Conservation (phyloP, 2,113 vertebrate genomes). For the Eptesicus fuscus region DNA sequence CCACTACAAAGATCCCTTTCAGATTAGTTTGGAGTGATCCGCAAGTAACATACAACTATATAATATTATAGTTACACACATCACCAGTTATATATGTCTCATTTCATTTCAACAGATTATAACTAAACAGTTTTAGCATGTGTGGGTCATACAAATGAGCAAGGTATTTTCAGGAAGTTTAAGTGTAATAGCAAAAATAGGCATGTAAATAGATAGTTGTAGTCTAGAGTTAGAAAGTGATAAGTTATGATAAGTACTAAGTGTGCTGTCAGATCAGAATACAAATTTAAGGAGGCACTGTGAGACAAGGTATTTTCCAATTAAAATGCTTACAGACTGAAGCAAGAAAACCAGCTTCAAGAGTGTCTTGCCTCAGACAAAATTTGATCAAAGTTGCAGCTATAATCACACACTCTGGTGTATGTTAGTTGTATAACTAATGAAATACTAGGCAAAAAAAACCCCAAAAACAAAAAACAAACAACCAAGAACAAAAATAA, state of each 20-base stretch:
- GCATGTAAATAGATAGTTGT: background rate
- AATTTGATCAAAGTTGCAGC: background rate
- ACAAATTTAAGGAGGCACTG: background rate
- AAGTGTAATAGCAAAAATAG: background rate
- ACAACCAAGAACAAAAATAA: background rate
- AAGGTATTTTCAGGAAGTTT: background rate
- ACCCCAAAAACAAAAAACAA: too few relatives aligned
- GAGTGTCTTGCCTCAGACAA: background rate
- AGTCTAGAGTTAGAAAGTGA: background rate
- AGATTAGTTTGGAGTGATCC: background rate
- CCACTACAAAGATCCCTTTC: background rate
- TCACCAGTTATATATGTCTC: background rate
- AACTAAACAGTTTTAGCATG: conserved; percentile 20
- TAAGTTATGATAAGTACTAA: background rate
- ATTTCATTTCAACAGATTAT: conserved; percentile 7
- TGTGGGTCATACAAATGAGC: background rate
- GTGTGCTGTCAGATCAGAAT: background rate
- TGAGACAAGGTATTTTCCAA: background rate
- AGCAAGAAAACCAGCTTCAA: background rate
- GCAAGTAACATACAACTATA: background rate
- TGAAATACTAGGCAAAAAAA: background rate
- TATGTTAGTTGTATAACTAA: background rate
- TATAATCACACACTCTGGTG: background rate
- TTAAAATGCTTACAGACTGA: background rate
- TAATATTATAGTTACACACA: background rate